Evolutionary conservation across 2,888 invertebrate genomes (phyloP).

Genomic region (Ceramica pisi): DNA sequence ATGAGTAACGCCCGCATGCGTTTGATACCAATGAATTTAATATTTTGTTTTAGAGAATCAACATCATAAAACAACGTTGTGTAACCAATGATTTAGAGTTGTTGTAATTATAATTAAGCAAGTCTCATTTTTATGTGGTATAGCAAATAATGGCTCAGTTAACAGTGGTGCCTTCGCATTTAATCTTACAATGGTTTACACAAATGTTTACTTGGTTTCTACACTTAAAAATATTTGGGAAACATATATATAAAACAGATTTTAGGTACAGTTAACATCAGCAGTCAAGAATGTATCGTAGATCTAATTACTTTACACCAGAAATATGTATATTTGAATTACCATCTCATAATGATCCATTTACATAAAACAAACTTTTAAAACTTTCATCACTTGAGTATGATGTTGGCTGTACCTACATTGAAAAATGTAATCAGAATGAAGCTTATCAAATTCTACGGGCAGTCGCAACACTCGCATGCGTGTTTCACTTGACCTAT

Average conservation of each 20-base stretch:
- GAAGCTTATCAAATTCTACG: constrained; percentile 27
- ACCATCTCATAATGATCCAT: not conserved
- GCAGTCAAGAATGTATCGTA: not conserved
- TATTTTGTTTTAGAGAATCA: constrained; percentile 52
- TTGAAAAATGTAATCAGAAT: constrained; percentile 36
- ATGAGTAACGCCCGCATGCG: constrained; percentile 58
- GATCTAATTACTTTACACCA: not conserved
- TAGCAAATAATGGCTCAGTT: constrained; percentile 41
- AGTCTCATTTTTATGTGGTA: not conserved
- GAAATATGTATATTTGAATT: not conserved
- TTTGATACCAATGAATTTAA: constrained; percentile 64
- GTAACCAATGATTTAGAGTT: constrained; percentile 17
- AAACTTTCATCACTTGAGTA: not conserved
- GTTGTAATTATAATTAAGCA: constrained; percentile 23
- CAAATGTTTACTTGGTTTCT: not conserved
- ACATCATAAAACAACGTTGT: constrained; percentile 29
- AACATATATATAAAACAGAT: not conserved
- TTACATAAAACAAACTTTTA: not conserved
- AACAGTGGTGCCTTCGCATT: constrained; percentile 44
- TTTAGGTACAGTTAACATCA: constrained; percentile 16
- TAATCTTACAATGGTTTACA: constrained; percentile 5
- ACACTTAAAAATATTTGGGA: constrained; percentile 20
- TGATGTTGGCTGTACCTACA: constrained; percentile 24
- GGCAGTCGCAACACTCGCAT: constrained; percentile 27
- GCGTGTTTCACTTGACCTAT: constrained; percentile 37